Evolutionary conservation across 2,888 invertebrate genomes (phyloP).

Genomic region (Digitonthophagus gazella): DNA sequence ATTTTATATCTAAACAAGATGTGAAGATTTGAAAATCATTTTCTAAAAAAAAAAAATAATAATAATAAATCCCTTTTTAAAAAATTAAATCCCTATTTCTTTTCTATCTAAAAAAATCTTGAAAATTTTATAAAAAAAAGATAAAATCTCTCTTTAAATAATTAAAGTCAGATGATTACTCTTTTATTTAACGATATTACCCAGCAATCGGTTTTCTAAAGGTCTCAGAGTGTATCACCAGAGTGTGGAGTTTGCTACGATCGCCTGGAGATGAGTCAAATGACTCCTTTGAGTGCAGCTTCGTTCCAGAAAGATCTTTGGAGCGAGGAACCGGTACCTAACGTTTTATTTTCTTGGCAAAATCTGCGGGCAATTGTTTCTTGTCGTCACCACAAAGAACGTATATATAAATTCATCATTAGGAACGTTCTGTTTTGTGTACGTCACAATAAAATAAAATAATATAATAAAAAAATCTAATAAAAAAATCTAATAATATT

Average conservation of each 20-base stretch:
- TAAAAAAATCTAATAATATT: too few relatives aligned
- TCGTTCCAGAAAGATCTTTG: not conserved
- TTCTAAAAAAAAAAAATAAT: too few relatives aligned
- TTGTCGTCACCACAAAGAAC: not conserved
- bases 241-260: constrained; percentile 2
- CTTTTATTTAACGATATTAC: not conserved
- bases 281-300: not conserved
- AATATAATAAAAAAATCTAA: too few relatives aligned
- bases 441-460: too few relatives aligned
- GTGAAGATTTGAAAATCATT: too few relatives aligned
- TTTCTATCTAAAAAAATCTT: not conserved
- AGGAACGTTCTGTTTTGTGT: not conserved
- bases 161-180: not conserved
- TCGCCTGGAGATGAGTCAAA: constrained; percentile 5
- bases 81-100: too few relatives aligned
- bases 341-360: not conserved
- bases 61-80: too few relatives aligned
- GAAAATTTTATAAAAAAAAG: not conserved
- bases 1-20: too few relatives aligned
- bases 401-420: not conserved
- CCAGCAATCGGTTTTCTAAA: not conserved
- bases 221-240: not conserved
- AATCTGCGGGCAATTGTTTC: not conserved
- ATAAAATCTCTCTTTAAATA: not conserved
- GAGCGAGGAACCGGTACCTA: not conserved